Percentiles rank a stretch among this genome's conserved stretches.
phyloP scores from a whole-genome alignment of 2,797 vertebrate species.

The Paramormyrops hopkinsi region DNA sequence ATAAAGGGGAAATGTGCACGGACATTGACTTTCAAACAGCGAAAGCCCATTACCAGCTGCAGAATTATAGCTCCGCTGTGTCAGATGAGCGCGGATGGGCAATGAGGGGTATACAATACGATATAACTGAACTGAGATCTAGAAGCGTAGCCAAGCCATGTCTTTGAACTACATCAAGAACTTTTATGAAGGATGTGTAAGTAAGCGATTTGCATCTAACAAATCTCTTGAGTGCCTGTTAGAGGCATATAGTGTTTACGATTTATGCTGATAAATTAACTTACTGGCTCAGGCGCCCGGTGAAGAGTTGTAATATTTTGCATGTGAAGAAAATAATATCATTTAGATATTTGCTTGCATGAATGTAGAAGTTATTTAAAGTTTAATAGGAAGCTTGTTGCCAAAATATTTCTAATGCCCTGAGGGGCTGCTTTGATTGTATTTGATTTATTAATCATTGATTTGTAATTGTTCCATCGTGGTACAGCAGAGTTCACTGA shows the following conservation, averaged over 20 bases:
- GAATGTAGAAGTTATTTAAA: background rate
- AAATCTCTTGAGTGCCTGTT: background rate
- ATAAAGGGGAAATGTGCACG: slow-evolving; percentile 66
- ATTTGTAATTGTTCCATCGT: background rate
- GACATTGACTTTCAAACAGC: slow-evolving; percentile 60
- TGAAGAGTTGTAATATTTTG: background rate
- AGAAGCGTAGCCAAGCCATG: slow-evolving; percentile 54
- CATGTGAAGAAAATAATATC: background rate
- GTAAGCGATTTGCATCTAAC: slow-evolving; percentile 42
- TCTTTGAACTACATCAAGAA: slow-evolving; percentile 81
- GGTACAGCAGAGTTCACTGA: background rate
- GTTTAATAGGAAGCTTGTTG: background rate
- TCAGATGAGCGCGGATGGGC: slow-evolving; percentile 46
- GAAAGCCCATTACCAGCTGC: slow-evolving; percentile 46
- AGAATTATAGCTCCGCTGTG: slow-evolving; percentile 39
- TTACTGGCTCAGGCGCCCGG: background rate
- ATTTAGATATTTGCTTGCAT: background rate
- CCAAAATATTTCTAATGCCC: background rate
- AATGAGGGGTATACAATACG: slow-evolving; percentile 49
- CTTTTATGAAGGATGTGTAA: slow-evolving; percentile 84
- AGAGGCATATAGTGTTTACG: background rate
- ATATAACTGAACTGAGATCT: slow-evolving; percentile 36
- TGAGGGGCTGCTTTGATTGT: background rate
- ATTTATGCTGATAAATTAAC: background rate
- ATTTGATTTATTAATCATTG: background rate